Evolutionary conservation across 2,113 vertebrate species (phyloP).

Genomic region (Zonotrichia leucophrys): DNA sequence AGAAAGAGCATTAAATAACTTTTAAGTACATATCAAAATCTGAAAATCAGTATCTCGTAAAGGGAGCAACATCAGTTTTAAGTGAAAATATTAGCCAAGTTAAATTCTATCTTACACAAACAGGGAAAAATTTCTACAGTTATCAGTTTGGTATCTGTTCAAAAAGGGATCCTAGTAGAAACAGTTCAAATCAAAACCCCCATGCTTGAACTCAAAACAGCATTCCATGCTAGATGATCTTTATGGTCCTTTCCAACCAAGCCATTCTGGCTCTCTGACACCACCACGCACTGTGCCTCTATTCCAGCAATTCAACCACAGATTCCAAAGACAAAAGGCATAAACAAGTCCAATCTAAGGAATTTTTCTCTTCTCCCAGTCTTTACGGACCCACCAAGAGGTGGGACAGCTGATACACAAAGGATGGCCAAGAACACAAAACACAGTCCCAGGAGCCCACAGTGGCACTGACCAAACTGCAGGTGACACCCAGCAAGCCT

Average conservation of each 20-base stretch:
- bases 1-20: background rate
- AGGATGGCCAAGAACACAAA: background rate
- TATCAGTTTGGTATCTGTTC: background rate
- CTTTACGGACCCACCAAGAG: background rate
- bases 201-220: background rate
- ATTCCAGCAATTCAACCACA: background rate
- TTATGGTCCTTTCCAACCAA: background rate
- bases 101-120: background rate
- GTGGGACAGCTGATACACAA: background rate
- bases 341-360: background rate
- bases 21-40: background rate
- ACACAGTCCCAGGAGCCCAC: background rate
- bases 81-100: background rate
- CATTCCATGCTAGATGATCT: background rate
- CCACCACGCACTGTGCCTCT: fast-evolving
- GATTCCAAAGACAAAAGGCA: background rate
- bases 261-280: background rate
- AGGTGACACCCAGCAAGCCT: background rate
- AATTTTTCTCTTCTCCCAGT: background rate
- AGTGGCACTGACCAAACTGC: fast-evolving
- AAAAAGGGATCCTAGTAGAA: background rate
- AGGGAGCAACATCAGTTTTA: background rate
- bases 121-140: background rate
- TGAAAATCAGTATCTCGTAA: background rate
- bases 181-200: background rate